Evolutionary conservation across 2,113 vertebrate genomes (phyloP).

Genomic region (Nyctibius bracteatus): DNA sequence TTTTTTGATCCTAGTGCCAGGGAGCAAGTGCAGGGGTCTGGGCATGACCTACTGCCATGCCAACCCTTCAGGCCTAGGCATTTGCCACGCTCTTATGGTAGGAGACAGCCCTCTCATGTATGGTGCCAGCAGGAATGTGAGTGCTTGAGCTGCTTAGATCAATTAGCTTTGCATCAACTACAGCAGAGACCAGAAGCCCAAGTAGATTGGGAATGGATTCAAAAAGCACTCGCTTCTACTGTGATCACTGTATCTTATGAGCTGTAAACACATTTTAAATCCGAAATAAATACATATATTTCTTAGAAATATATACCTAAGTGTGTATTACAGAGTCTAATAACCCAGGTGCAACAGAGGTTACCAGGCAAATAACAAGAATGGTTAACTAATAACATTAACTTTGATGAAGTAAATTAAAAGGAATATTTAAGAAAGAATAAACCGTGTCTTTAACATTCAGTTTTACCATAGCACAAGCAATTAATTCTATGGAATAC

Average conservation of each 20-base stretch:
- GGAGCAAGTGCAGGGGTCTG: not conserved
- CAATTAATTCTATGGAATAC: slow-evolving; percentile 12
- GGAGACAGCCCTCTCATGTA: not conserved
- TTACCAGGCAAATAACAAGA: not conserved
- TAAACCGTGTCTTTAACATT: slow-evolving; percentile 21
- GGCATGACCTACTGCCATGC: not conserved
- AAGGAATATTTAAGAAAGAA: slow-evolving; percentile 19
- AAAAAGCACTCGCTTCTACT: not conserved
- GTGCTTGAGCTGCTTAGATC: not conserved
- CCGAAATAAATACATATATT: not conserved
- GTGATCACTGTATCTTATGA: not conserved
- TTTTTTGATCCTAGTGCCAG: not conserved
- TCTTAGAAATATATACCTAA: not conserved
- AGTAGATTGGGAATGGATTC: not conserved
- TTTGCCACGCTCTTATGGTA: not conserved
- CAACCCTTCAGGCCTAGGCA: not conserved
- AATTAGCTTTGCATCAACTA: not conserved
- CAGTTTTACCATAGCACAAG: not conserved
- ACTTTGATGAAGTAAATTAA: slow-evolving; percentile 3
- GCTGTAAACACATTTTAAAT: not conserved
- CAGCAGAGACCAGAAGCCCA: not conserved
- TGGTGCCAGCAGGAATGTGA: not conserved
- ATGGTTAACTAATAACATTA: not conserved
- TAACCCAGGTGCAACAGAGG: not conserved
- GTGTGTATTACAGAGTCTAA: not conserved